Conservation (phyloP, 2,888 invertebrate species). For the Polymixis lichenea region DNA sequence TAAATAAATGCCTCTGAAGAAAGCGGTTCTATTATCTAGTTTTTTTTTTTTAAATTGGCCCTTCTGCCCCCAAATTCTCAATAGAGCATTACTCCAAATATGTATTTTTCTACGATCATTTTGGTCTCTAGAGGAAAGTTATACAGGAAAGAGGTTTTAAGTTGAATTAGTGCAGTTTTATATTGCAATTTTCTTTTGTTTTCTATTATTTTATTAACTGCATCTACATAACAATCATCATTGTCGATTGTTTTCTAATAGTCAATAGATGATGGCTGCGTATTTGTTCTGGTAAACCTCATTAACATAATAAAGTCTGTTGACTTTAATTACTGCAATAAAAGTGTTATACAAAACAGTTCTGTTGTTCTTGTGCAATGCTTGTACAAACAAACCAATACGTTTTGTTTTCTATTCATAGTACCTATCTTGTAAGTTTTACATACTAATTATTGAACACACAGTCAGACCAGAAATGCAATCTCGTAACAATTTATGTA, state of each 20-base stretch:
- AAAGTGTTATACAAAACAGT: slow-evolving; percentile 43
- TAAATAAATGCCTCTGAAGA: too few relatives aligned
- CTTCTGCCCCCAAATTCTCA: not conserved
- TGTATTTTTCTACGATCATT: not conserved
- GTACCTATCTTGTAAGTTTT: not conserved
- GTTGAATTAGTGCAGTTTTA: not conserved
- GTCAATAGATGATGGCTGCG: not conserved
- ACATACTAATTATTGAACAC: slow-evolving; percentile 18
- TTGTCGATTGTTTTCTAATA: slow-evolving; percentile 13
- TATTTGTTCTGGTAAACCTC: slow-evolving; percentile 34
- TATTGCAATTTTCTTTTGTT: not conserved
- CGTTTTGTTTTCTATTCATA: slow-evolving; percentile 15
- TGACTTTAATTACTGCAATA: slow-evolving; percentile 45
- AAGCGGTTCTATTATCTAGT: too few relatives aligned
- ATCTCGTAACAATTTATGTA: slow-evolving; percentile 11
- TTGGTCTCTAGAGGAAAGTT: not conserved
- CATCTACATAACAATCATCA: not conserved
- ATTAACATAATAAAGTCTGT: slow-evolving; percentile 16
- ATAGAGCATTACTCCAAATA: not conserved
- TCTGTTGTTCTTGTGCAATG: slow-evolving; percentile 37
- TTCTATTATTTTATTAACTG: not conserved
- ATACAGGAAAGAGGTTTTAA: not conserved
- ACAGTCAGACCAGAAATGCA: slow-evolving; percentile 5
- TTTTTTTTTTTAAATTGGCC: too few relatives aligned
- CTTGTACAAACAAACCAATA: slow-evolving; percentile 20